phyloP scores from a whole-genome alignment of 2,797 vertebrate genomes.

The Adrianichthys oophorus region DNA sequence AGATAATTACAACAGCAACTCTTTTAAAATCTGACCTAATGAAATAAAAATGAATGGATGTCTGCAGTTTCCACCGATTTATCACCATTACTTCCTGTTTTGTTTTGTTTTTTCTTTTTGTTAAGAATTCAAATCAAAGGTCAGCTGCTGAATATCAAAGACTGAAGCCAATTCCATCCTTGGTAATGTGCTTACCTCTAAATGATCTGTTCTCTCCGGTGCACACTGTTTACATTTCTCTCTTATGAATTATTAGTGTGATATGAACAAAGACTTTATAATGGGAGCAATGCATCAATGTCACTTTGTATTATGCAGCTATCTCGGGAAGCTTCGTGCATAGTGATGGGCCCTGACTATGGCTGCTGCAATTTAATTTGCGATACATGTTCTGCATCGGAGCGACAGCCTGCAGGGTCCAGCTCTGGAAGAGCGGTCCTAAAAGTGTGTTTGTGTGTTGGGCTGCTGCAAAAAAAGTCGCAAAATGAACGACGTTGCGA shows the following conservation, averaged over 20 bases:
- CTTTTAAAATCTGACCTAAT: conserved; percentile 65
- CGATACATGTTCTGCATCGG: conserved; percentile 59
- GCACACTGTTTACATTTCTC: conserved; percentile 78
- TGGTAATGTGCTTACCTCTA: conserved; percentile 73
- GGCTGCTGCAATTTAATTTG: conserved; percentile 71
- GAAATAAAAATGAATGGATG: conserved; percentile 55
- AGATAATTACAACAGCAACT: conserved; percentile 60
- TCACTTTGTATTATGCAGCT: conserved; percentile 77
- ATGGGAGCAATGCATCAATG: conserved; percentile 77
- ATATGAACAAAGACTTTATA: conserved; percentile 79
- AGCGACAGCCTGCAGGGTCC: conserved; percentile 40
- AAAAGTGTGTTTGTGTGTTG: conserved; percentile 23
- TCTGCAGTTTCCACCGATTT: conserved; percentile 44
- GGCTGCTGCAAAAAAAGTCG: background rate
- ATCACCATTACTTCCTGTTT: conserved; percentile 38
- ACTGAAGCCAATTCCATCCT: conserved; percentile 51
- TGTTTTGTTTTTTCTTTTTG: conserved; percentile 8
- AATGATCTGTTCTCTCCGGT: conserved; percentile 67
- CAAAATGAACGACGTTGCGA: too few relatives aligned
- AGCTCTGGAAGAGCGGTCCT: conserved; percentile 40
- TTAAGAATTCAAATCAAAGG: conserved; percentile 55
- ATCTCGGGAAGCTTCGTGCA: conserved; percentile 70
- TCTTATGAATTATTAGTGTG: conserved; percentile 80
- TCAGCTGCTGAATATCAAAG: conserved; percentile 59
- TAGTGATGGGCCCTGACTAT: conserved; percentile 66